These are phyloP conservation scores for Therioaphis trifolii DNA, from an alignment of 2,888 invertebrate species.

Conservation along the genomic window DNA sequence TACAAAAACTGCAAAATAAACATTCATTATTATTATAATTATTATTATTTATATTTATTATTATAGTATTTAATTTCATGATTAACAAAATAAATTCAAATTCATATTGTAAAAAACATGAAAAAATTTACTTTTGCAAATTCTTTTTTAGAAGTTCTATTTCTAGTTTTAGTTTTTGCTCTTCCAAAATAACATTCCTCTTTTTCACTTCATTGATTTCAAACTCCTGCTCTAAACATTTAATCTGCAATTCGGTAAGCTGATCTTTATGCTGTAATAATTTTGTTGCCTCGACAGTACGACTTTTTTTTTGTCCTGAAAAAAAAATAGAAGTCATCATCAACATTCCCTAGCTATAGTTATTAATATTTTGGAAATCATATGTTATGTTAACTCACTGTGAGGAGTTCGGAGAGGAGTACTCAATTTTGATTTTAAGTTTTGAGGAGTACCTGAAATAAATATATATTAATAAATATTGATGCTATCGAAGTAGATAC, in stretches of 20 bases:
- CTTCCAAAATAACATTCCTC: neutral
- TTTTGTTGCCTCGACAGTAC: slow-evolving; percentile 21
- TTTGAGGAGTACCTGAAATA: neutral
- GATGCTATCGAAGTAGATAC: no score
- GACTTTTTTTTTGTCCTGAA: neutral
- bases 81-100: no score
- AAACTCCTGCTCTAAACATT: neutral
- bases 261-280: neutral
- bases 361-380: neutral
- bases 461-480: no score
- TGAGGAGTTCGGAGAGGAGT: no score
- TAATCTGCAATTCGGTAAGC: slow-evolving; percentile 13
- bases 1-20: no score
- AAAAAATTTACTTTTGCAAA: no score
- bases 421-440: neutral
- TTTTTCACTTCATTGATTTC: slow-evolving; percentile 12
- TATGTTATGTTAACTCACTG: neutral
- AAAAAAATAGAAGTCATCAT: neutral
- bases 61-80: no score
- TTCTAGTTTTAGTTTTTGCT: neutral
- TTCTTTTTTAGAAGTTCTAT: neutral
- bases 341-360: neutral
- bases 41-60: no score
- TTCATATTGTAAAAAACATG: no score
- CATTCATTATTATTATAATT: no score